Base-by-base conservation (phyloP, 2,888 invertebrate species). In the Danaus chrysippus region DNA sequence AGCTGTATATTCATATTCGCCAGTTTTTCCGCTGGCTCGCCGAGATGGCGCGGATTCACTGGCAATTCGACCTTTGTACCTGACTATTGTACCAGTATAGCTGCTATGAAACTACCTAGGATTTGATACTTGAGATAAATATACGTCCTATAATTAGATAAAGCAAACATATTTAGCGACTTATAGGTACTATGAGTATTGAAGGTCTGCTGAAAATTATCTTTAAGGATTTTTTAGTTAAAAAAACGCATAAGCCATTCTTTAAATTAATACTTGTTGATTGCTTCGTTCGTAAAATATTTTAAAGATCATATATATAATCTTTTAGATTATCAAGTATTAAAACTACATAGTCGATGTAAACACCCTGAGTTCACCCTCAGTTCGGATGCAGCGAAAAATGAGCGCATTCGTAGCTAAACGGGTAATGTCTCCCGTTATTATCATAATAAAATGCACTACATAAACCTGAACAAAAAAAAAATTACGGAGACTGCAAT, bases 361-460 rank as follows among this genome's bases (percentile, higher is more conserved):
- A 77, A 62, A 61, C 64, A 72, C 72, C 71, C 77, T 67, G 73
- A 57, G 73, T 67, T 77, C 77, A 75, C 75, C 74, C 70, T 64
- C 71, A 75, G 77, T 78, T 79, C 72, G 76, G 73, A 73, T 76
- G 78, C 78, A 77, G 77, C 72, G 79, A 81, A 83, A 86, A 86
- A 84, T 83, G 82, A 81, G 81, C 77, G 81, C 82, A 84, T 83
- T 83, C 79, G 78, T 78, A 70, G 77, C 79, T 84, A 85, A 84
- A 84, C 81, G 82, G 78, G 83, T 83, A 86, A 85, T 85, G 82
- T 80, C 71, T 73, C 81, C 81, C 77, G 82, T 81, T 84, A 85
- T 87, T 85, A 85, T 83, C 79, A 86, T 84, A 85, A 87, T 84
- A 86, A 85, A 80, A 80, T 80, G 78, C 79, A 77, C 74, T 73